Evolutionary conservation across 2,888 invertebrate genomes (phyloP).

Genomic region (Leptinotarsa rubiginosa): DNA sequence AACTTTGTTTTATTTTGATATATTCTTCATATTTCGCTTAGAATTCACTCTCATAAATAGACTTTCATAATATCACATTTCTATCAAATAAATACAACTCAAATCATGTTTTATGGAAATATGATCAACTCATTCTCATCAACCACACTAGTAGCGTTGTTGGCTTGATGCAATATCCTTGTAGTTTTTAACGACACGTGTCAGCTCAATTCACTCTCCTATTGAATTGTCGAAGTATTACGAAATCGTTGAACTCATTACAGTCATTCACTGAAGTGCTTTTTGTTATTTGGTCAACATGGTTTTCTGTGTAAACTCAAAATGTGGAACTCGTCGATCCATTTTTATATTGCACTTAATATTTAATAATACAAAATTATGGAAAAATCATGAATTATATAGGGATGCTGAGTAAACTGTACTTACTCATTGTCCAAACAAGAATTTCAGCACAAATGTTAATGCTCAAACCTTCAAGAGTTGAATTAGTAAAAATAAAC

Average conservation of each 20-base stretch:
- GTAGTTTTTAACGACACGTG: constrained; percentile 40
- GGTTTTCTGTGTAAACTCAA: constrained; percentile 11
- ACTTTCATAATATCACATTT: no score
- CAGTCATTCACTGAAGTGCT: constrained; percentile 12
- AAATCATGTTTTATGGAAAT: not conserved
- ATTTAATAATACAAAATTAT: not conserved
- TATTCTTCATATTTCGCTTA: no score
- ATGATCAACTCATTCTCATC: constrained; percentile 4
- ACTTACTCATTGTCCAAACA: no score
- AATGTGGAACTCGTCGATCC: not conserved
- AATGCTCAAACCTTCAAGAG: no score
- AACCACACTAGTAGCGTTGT: constrained; percentile 19
- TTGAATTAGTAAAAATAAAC: no score
- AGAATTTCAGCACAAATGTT: no score
- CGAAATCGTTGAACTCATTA: constrained; percentile 9
- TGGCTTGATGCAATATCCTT: constrained; percentile 36
- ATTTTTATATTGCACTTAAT: constrained; percentile 4
- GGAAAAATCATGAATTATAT: not conserved
- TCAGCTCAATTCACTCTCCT: constrained; percentile 31
- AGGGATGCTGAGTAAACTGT: not conserved
- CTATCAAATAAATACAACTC: not conserved
- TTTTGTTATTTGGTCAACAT: constrained; percentile 16
- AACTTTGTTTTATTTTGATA: no score
- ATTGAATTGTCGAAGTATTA: constrained; percentile 32
- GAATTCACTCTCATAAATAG: no score